Evolutionary conservation across 2,888 invertebrate genomes (phyloP).

Genomic region (Platerodrilus igneus): DNA sequence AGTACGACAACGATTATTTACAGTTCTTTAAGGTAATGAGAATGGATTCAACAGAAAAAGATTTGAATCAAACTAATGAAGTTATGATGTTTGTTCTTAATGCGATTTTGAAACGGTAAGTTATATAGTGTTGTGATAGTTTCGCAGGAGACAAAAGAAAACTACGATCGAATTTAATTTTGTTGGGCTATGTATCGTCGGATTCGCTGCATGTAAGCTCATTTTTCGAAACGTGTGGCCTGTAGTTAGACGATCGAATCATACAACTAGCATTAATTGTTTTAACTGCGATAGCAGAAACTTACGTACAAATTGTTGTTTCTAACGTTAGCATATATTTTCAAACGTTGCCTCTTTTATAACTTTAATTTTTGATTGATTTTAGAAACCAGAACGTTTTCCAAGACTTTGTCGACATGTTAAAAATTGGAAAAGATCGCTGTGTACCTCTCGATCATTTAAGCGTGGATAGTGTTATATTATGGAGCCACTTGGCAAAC

Average conservation of each 20-base stretch:
- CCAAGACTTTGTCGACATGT: slow-evolving; percentile 46
- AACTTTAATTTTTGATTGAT: no score
- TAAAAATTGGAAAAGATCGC: slow-evolving; percentile 48
- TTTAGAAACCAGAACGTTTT: slow-evolving; percentile 32
- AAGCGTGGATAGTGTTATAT: slow-evolving; percentile 55
- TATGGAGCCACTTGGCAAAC: slow-evolving; percentile 60
- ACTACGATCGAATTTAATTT: slow-evolving; percentile 14
- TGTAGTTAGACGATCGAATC: no score
- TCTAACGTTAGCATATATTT: no score
- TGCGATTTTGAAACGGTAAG: slow-evolving; percentile 56
- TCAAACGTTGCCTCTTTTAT: no score
- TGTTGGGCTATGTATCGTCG: slow-evolving; percentile 6
- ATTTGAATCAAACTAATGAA: slow-evolving; percentile 57
- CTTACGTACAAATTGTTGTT: no score
- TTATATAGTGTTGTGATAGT: slow-evolving; percentile 26
- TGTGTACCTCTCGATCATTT: slow-evolving; percentile 52
- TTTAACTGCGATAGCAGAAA: no score
- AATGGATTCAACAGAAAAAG: slow-evolving; percentile 61
- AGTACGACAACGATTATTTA: slow-evolving; percentile 66
- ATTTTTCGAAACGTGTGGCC: no score
- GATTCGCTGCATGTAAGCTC: slow-evolving; percentile 7
- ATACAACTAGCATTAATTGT: no score
- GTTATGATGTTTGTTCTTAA: slow-evolving; percentile 53
- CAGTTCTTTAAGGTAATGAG: slow-evolving; percentile 70
- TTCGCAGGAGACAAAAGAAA: no score